Evolutionary conservation across 2,113 vertebrate species (phyloP).

Genomic region (Neogobius melanostomus): DNA sequence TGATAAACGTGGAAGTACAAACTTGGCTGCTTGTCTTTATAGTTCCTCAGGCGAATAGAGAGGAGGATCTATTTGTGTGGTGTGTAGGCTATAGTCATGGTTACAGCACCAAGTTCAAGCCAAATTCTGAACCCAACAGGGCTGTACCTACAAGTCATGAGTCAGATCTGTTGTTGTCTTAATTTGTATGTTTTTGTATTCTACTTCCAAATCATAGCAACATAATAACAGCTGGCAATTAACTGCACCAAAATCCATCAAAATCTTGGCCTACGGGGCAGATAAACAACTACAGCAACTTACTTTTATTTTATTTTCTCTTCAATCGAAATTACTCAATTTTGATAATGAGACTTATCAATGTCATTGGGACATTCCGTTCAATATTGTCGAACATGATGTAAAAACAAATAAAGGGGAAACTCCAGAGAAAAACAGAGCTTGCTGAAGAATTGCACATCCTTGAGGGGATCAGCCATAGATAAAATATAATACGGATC

Average conservation of each 20-base stretch:
- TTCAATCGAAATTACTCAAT: slow-evolving; percentile 12
- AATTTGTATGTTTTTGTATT: slow-evolving; percentile 43
- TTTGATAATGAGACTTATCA: slow-evolving; percentile 31
- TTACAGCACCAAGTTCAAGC: slow-evolving; percentile 45
- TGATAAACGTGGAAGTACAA: slow-evolving; percentile 76
- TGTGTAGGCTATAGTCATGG: slow-evolving; percentile 62
- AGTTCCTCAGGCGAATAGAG: slow-evolving; percentile 70
- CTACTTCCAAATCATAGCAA: slow-evolving; percentile 42
- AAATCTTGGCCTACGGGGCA: slow-evolving; percentile 17
- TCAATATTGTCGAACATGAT: slow-evolving; percentile 24
- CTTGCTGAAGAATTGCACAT: slow-evolving; percentile 1
- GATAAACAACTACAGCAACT: slow-evolving; percentile 34
- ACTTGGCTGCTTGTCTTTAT: slow-evolving; percentile 73
- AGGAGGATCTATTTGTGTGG: slow-evolving; percentile 59
- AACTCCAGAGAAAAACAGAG: slow-evolving; percentile 5
- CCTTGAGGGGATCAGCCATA: neutral
- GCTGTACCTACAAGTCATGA: slow-evolving; percentile 45
- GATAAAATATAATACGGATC: no score
- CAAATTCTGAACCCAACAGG: slow-evolving; percentile 26
- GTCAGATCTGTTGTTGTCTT: slow-evolving; percentile 36
- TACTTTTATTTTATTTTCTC: slow-evolving; percentile 39
- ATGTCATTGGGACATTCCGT: slow-evolving; percentile 19
- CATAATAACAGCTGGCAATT: slow-evolving; percentile 46
- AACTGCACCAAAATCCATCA: slow-evolving; percentile 39
- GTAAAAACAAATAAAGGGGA: slow-evolving; percentile 3